Evolutionary conservation across 2,888 invertebrate species (phyloP).

Genomic region (Nomada hirtipes): DNA sequence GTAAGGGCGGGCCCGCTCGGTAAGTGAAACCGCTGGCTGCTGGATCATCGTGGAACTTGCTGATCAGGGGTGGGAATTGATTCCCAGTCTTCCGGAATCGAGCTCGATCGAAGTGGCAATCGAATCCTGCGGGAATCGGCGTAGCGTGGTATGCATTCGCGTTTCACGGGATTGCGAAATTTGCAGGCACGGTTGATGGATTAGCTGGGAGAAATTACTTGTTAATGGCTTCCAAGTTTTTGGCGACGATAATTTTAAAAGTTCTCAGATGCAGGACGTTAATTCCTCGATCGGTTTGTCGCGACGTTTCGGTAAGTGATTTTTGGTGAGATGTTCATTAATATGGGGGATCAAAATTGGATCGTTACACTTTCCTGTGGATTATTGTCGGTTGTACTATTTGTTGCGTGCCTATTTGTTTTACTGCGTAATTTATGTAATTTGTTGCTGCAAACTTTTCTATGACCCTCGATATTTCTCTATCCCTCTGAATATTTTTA

Average conservation of each 20-base stretch:
- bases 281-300: too few relatives aligned
- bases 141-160: neutral
- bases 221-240: neutral
- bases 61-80: slow-evolving; percentile 22
- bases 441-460: neutral
- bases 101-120: slow-evolving; percentile 12
- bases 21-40: neutral
- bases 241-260: neutral
- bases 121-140: slow-evolving; percentile 1
- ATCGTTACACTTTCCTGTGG: too few relatives aligned
- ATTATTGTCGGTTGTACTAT: too few relatives aligned
- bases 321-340: too few relatives aligned
- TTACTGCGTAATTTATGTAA: neutral
- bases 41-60: neutral
- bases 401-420: too few relatives aligned
- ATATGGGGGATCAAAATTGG: too few relatives aligned
- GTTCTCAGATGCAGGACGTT: neutral
- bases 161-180: neutral
- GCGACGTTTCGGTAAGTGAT: too few relatives aligned
- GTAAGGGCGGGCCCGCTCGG: neutral
- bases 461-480: neutral
- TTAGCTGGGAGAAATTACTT: neutral
- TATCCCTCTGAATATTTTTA: slow-evolving; percentile 1
- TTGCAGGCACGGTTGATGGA: neutral
- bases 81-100: slow-evolving; percentile 26